phyloP scores from a whole-genome alignment of 2,888 invertebrate genomes.

The Tipula lateralis region DNA sequence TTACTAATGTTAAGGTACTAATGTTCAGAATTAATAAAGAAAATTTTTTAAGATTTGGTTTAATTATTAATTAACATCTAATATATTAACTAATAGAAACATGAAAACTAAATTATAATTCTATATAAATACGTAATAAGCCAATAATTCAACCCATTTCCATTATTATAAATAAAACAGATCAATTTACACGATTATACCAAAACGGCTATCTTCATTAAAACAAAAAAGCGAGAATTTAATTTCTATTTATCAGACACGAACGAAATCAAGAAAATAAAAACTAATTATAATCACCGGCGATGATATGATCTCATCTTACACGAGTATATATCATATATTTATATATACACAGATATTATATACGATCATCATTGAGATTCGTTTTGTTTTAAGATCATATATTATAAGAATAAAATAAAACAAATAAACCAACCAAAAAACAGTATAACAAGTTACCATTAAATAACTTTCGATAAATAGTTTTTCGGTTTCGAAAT shows the following conservation, averaged over 20 bases:
- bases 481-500: not conserved
- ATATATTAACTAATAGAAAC: no score
- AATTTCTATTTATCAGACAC: not conserved
- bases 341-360: not conserved
- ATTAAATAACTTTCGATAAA: not conserved
- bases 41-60: no score
- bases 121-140: no score
- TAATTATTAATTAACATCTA: no score
- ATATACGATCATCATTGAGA: not conserved
- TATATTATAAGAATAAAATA: not conserved
- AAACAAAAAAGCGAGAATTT: not conserved
- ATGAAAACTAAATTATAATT: no score
- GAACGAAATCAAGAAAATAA: not conserved
- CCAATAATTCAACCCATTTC: not conserved
- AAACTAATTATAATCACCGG: not conserved
- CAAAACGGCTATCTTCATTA: not conserved
- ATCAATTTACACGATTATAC: not conserved
- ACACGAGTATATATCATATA: no score
- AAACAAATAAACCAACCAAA: not conserved
- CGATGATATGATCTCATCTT: slow-evolving; percentile 7
- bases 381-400: not conserved
- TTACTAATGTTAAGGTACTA: no score
- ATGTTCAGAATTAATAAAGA: no score
- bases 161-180: not conserved
- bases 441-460: not conserved